Evolutionary conservation across 2,888 invertebrate genomes (phyloP).

Genomic region (Hypena proboscidalis): DNA sequence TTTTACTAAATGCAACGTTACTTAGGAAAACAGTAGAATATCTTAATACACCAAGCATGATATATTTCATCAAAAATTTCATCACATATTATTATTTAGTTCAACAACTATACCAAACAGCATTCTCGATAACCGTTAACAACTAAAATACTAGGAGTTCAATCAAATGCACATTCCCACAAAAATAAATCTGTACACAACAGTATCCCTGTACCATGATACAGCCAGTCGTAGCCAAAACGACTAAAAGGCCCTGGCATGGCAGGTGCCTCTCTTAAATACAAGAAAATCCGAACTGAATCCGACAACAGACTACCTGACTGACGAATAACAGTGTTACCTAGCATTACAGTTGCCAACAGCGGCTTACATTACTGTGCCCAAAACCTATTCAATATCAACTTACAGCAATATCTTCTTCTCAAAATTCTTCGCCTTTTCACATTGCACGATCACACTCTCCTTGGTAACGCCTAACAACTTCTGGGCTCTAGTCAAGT

Average conservation of each 20-base stretch:
- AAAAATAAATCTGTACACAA: too few species aligned
- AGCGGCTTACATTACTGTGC: slow-evolving; percentile 11
- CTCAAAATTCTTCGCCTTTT: slow-evolving; percentile 48
- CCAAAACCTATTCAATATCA: slow-evolving; percentile 19
- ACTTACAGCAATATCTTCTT: slow-evolving; percentile 65
- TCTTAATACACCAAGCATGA: slow-evolving; percentile 3
- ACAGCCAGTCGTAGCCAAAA: too few species aligned
- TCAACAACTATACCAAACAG: slow-evolving; percentile 17
- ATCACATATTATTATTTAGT: slow-evolving; percentile 39
- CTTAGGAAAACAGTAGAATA: slow-evolving; percentile 18
- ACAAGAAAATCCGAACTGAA: too few species aligned
- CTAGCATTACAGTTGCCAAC: slow-evolving; percentile 10
- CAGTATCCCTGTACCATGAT: too few species aligned
- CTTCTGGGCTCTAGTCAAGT: slow-evolving; percentile 71
- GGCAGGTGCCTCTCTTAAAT: too few species aligned
- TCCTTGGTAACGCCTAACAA: slow-evolving; percentile 60
- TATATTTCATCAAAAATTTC: slow-evolving; percentile 6
- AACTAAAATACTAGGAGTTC: slow-evolving; percentile 14
- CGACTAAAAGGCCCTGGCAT: too few species aligned
- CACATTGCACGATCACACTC: slow-evolving; percentile 57
- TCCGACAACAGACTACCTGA: too few species aligned
- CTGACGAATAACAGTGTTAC: too few species aligned
- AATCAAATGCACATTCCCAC: too few species aligned
- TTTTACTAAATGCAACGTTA: too few species aligned
- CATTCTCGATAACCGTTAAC: slow-evolving; percentile 20